Evolutionary conservation across 1,140 invertebrate species (phyloP), one percentile per base, ranked within the genome.

Genomic region (Probaryconus sp.): DNA sequence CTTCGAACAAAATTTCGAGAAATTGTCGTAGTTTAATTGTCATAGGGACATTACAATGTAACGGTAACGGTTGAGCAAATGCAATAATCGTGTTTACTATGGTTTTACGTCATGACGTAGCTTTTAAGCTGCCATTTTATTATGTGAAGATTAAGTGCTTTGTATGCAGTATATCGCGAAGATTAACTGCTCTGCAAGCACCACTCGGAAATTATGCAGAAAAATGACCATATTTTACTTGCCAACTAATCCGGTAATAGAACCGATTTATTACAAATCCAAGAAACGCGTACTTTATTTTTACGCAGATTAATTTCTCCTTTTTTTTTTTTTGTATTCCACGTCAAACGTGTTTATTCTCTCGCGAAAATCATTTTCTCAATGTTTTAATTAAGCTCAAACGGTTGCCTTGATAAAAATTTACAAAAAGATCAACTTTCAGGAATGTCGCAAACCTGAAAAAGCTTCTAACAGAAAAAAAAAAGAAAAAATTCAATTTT

Each of bases 91-190:
- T 50, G 64, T 58, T 56, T 68, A 58, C 51, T 33, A 50, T 50
- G 53, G 51, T 68, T 68, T 68, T 68, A 60, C 45, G 51, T 51
- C 45, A 18, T 18, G 53, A 51, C 26, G 35, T 51, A 58, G 53
- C 64, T 68, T 68, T 68, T 56, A 68, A 68, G 64, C 64, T 50
- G 64, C 53, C 33, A 48, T 68, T 64, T 58, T 58, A 58, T 67
- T 56, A 56, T 50, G 42, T 42, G 42, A 56, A 67, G 50, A 58
- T 58, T 58, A 58, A 68, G 43, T 51, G 37, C 64, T 51, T 60
- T 50, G 37, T 18, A 37, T 20, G 21, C 35, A 51, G 53, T 68
- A 37, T 50, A 58, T 50, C 43, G 64, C 17, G 33, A 68, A 68
- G 64, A 68, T 68, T 68, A 68, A 68, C 53, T 68, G 31, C 45